A percentile compares a stretch with the other conserved stretches of the same genome.
phyloP scores from a whole-genome alignment of 2,113 vertebrate genomes.

The Holacanthus passer region DNA sequence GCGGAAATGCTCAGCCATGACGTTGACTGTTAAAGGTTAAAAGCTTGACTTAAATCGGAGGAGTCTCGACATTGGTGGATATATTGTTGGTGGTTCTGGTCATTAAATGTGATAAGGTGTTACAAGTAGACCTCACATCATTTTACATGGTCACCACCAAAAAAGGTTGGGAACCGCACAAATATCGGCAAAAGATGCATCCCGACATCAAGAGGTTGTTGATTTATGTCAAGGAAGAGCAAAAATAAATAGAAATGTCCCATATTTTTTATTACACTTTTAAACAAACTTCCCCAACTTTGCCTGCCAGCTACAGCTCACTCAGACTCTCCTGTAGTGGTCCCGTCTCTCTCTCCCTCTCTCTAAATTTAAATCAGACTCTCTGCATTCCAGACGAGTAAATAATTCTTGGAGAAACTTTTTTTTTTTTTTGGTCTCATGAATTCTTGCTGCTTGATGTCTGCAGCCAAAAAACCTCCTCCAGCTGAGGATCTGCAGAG shows the following conservation, averaged over 20 bases:
- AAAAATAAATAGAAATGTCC: neutral
- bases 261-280: neutral
- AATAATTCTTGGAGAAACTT: slow-evolving; percentile 36
- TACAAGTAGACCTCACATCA: neutral
- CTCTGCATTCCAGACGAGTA: slow-evolving; percentile 10
- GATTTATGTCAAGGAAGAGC: neutral
- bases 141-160: neutral
- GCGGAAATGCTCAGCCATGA: too few relatives aligned
- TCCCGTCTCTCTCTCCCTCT: neutral
- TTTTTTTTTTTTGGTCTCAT: neutral
- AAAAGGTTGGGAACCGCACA: neutral
- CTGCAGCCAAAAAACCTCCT: slow-evolving; percentile 33
- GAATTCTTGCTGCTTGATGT: slow-evolving; percentile 45
- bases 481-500: slow-evolving; percentile 31
- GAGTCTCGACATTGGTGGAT: too few relatives aligned
- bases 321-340: neutral
- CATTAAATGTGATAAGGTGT: neutral
- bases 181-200: neutral
- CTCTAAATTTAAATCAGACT: slow-evolving; percentile 41
- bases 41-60: too few relatives aligned
- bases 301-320: slow-evolving; percentile 2
- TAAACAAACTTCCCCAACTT: neutral
- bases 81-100: too few relatives aligned
- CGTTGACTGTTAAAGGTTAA: too few relatives aligned
- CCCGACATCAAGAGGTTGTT: neutral